Evolutionary conservation across 2,113 vertebrate species (phyloP), one percentile per base, ranked within the genome.

Genomic region (Oreochromis tanganicae): DNA sequence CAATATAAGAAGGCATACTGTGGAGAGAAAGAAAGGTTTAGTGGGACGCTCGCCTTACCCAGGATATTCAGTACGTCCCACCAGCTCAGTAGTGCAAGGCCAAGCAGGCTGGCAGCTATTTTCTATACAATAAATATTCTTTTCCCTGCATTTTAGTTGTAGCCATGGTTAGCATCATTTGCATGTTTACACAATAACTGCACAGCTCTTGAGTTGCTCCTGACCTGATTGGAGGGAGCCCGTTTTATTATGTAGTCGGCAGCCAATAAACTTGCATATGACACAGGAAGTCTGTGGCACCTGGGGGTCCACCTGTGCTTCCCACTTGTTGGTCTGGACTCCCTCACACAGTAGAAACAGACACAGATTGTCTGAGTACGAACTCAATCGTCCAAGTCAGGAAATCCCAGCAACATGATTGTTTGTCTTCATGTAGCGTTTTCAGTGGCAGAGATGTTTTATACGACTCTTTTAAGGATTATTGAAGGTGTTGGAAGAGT

Each of bases 321-420:
- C 56, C 13, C 27, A 59, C 56, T 9, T 16, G 17, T 38, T 66
- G 61, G 4, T 38, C 0, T 38, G 19, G 61, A 8, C 61, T 66
- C 6, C 0, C 3, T 38, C 19, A n/a, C 1, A 34, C 61, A 1
- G 19, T 38, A 4, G 61, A 13, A 66, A 38, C 61, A 1, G 10
- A 66, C 5, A 21, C 32, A 66, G 34, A 19, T n/a, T 38, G 63
- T 68, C 11, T 68, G 19, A 16, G 29, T 29, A 14, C 7, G 13
- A 21, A 2, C 34, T 68, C 19, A 41, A 41, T 68, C 1, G 3
- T 41, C 34, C 34, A 66, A 19, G 61, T 36, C 17, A 66, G 19
- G 34, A 13, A 66, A 66, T 3, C 61, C 61, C 61, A 66, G 34
- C 16, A 38, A 38, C 19, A 0, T 3, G 63, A 21, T 38, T 8